Percentiles rank a stretch among this genome's conserved stretches.
phyloP scores from a whole-genome alignment of 2,113 vertebrate genomes.

The Phrynosoma platyrhinos region DNA sequence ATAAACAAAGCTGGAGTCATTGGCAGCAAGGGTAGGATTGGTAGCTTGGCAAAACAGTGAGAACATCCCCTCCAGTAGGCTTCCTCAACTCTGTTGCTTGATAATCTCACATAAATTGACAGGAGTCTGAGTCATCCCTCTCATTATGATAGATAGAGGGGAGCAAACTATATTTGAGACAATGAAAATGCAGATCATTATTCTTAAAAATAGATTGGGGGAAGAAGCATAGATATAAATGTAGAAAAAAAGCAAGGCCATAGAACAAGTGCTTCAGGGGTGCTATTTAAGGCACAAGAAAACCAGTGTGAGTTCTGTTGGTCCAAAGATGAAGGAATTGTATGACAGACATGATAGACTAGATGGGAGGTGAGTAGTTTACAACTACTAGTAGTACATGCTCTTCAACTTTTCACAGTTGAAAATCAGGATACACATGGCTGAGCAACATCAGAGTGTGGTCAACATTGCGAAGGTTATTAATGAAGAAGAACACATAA shows the following conservation, averaged over 20 bases:
- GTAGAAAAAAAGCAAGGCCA: slow-evolving; percentile 52
- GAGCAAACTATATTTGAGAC: slow-evolving; percentile 73
- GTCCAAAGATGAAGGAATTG: slow-evolving; percentile 3
- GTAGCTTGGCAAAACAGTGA: background rate
- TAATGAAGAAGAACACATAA: too few relatives aligned
- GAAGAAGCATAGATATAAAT: slow-evolving; percentile 63
- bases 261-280: slow-evolving; percentile 36
- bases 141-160: slow-evolving; percentile 70
- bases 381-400: background rate
- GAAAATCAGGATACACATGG: too few relatives aligned
- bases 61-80: background rate
- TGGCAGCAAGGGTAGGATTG: background rate
- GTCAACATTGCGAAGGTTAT: too few relatives aligned
- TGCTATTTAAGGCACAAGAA: background rate
- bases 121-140: slow-evolving; percentile 46
- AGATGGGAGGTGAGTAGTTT: background rate
- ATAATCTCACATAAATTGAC: slow-evolving; percentile 47
- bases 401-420: too few relatives aligned
- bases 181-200: slow-evolving; percentile 68
- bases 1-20: background rate
- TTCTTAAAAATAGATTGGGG: slow-evolving; percentile 66
- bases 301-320: background rate
- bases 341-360: background rate
- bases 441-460: too few relatives aligned
- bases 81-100: background rate